Evolutionary conservation across 2,113 vertebrate species (phyloP), one percentile per base, ranked within the genome.

Genomic region (Triplophysa siluroides): DNA sequence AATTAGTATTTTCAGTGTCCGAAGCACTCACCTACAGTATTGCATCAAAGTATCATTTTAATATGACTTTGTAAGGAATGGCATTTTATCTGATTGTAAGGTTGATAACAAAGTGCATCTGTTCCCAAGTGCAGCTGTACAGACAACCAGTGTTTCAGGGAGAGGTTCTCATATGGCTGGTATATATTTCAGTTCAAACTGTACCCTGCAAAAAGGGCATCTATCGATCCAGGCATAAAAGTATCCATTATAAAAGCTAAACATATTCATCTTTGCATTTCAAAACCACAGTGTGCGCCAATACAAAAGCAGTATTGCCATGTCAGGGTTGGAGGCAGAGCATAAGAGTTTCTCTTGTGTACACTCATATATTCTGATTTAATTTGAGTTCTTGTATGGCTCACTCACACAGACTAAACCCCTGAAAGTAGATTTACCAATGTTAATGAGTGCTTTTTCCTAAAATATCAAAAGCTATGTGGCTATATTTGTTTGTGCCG

Each of bases 361-460:
- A 78, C 79, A 84, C 72, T 80, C 81, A 78, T 85, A 78, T 80
- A 69, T 80, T 86, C 50, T 81, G 76, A 87, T 83, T 66, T 63
- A 79, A 83, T 23, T 78, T 67, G 64, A 60, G 23, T 58, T 61
- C 79, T 87, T 80, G 64, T 85, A 85, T 83, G 77, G 85, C 81
- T 88, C 80, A 66, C 84, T 87, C 78, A 90, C 86, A 87, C 80
- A 88, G 74, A 85, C 60, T 86, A 84, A 83, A 85, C 91, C 90
- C 92, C 92, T 91, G 90, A 91, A 89, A 89, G 89, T 84, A 85
- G 90, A 90, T 88, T 90, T 85, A 91, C 90, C 89, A 86, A 91
- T 87, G 89, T 83, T 90, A 88, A 90, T 47, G 26, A 83, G 73
- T 69, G 43, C 77, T 29, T 71, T 47, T 80, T 84, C 87, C 86